Evolutionary conservation across 2,113 vertebrate genomes (phyloP), one percentile per base, ranked within the genome.

Genomic region (Thymallus thymallus): DNA sequence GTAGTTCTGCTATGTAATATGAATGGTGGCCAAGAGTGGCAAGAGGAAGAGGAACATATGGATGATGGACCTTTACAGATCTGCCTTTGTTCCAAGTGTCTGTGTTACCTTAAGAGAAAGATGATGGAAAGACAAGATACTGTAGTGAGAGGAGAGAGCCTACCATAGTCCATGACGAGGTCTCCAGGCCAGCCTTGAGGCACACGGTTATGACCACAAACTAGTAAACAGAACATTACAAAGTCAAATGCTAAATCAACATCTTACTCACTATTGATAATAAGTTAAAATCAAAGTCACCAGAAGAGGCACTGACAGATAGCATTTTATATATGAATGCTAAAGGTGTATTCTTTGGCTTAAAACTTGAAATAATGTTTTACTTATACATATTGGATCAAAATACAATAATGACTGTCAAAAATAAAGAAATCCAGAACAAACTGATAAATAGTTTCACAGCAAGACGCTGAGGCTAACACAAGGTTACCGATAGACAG

Each of bases 181-280:
- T 99, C 87, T 99, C 97, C 46, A 99, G 88, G 68, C 98, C 98
- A 41, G 98, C 98, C 93, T 99, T 99, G 80, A 99, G 92, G 91
- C 98, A 99, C 78, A 99, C 98, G 22, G 98, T 99, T 90, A 99
- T 96, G 86, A 99, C 97, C 80, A 99, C 98, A 93, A 96, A 99
- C 98, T 99, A 82, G 10, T 1, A 51, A 51, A 71, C 63, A 87
- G 35, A 82, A 88, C 84, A 81, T 67, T 12, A 68, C 3, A 76
- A 1, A 5, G 41, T 82, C 18, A 55, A 41, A 41, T 56, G 32
- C 71, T 48, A 64, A 74, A 78, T 20, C 26, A 48, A 69, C 45
- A 68, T 30, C 24, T 1, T 67, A 68, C 73, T 45, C 55, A 2
- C 30, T 9, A 20, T 7, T 30, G 73, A 18, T 4, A 51, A 51